These are phyloP conservation scores for Mesoclemmys tuberculata DNA, from an alignment of 2,113 vertebrate species.

Conservation along the genomic window DNA sequence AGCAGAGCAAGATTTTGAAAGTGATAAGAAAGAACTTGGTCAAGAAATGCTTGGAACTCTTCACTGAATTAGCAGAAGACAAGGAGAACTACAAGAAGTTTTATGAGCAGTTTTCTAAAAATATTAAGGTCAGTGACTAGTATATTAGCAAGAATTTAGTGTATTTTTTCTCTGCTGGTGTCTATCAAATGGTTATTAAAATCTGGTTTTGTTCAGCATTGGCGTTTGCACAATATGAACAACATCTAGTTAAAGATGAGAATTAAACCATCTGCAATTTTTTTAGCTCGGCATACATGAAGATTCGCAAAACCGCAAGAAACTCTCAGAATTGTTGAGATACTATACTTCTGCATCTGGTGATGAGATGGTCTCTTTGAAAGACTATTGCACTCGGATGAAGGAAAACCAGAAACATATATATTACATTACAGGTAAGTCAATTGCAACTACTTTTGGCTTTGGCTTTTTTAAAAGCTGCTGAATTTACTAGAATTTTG, in stretches of 20 bases:
- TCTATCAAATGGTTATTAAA: too few species aligned
- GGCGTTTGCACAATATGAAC: background rate
- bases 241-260: background rate
- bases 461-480: background rate
- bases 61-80: slow-evolving; percentile 92
- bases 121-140: slow-evolving; percentile 87
- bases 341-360: slow-evolving; percentile 95
- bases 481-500: too few species aligned
- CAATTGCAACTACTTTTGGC: rapidly evolving
- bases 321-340: slow-evolving; percentile 90
- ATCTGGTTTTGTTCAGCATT: rapidly evolving
- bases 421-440: slow-evolving; percentile 95
- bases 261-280: background rate
- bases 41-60: slow-evolving; percentile 96
- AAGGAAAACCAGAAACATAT: slow-evolving; percentile 98
- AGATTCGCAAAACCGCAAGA: slow-evolving; percentile 96
- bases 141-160: rapidly evolving
- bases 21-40: slow-evolving; percentile 98
- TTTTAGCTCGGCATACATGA: slow-evolving; percentile 96
- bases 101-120: slow-evolving; percentile 98
- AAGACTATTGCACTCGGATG: slow-evolving; percentile 96
- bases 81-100: slow-evolving; percentile 98
- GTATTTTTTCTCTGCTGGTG: too few species aligned
- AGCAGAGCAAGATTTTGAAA: slow-evolving; percentile 98
- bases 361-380: slow-evolving; percentile 96